A percentile compares a stretch with the other conserved stretches of the same genome.
These are phyloP conservation scores for Tichodroma muraria DNA, from an alignment of 2,113 vertebrate genomes.

Conservation along the genomic window DNA sequence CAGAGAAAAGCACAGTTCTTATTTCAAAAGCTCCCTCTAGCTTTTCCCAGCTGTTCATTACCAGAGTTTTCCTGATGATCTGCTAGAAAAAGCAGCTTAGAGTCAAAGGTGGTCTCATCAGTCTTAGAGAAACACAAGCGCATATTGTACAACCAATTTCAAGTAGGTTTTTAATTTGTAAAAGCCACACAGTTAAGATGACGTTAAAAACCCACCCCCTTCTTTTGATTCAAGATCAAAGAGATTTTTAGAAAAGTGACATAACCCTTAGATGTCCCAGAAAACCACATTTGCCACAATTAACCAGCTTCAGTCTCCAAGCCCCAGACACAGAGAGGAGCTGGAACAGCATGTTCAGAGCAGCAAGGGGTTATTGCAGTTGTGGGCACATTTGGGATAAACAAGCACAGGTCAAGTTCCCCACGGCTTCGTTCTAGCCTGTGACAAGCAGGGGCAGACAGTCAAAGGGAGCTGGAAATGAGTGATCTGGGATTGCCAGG, in stretches of 20 bases:
- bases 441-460: neutral
- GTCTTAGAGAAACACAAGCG: slow-evolving; percentile 43
- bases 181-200: slow-evolving; percentile 58
- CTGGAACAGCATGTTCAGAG: neutral
- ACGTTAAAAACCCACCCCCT: slow-evolving; percentile 45
- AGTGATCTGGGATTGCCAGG: neutral
- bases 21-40: slow-evolving; percentile 62
- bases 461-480: neutral
- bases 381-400: neutral
- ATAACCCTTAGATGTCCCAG: slow-evolving; percentile 63
- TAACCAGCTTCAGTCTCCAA: slow-evolving; percentile 46
- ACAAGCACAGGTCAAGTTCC: slow-evolving; percentile 32
- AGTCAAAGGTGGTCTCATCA: slow-evolving; percentile 67
- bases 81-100: slow-evolving; percentile 39
- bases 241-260: slow-evolving; percentile 61
- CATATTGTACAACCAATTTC: slow-evolving; percentile 56
- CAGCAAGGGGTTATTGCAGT: neutral
- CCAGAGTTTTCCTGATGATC: slow-evolving; percentile 30
- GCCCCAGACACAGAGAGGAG: neutral
- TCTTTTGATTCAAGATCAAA: slow-evolving; percentile 69
- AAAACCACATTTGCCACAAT: slow-evolving; percentile 66
- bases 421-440: neutral
- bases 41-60: slow-evolving; percentile 42
- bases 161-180: slow-evolving; percentile 65
- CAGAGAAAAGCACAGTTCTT: slow-evolving; percentile 18